phyloP scores from a whole-genome alignment of 2,797 vertebrate species.

The Gambusia yucatana region DNA sequence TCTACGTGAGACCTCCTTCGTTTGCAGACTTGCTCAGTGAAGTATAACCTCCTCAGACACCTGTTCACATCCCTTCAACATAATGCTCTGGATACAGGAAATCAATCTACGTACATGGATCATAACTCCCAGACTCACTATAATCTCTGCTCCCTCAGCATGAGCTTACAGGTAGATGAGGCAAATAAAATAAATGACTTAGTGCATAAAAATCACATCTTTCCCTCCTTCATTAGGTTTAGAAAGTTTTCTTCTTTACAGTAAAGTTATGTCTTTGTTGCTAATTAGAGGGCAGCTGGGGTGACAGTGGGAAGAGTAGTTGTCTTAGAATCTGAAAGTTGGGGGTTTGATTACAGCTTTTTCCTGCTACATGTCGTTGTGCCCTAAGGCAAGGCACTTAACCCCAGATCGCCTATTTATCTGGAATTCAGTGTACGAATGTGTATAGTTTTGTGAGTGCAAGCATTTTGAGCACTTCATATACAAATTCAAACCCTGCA shows the following conservation, averaged over 20 bases:
- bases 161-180: slow-evolving; percentile 10
- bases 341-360: not conserved
- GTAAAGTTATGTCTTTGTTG: not conserved
- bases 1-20: not conserved
- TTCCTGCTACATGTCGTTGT: not conserved
- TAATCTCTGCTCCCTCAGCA: not conserved
- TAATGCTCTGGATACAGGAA: slow-evolving; percentile 8
- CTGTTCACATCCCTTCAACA: slow-evolving; percentile 9
- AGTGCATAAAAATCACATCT: not conserved
- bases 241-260: not conserved
- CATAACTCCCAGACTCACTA: not conserved
- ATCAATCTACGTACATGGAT: slow-evolving; percentile 18
- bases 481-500: not conserved
- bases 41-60: slow-evolving; percentile 6
- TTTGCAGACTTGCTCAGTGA: not conserved
- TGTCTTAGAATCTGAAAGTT: not conserved
- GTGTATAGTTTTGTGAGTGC: not conserved
- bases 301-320: not conserved
- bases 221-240: not conserved
- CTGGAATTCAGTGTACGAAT: not conserved
- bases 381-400: not conserved
- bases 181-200: slow-evolving; percentile 19
- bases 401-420: not conserved
- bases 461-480: not conserved
- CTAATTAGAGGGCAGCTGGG: not conserved